Conservation (phyloP, 2,888 invertebrate species). For the Aleiodes testaceus region DNA sequence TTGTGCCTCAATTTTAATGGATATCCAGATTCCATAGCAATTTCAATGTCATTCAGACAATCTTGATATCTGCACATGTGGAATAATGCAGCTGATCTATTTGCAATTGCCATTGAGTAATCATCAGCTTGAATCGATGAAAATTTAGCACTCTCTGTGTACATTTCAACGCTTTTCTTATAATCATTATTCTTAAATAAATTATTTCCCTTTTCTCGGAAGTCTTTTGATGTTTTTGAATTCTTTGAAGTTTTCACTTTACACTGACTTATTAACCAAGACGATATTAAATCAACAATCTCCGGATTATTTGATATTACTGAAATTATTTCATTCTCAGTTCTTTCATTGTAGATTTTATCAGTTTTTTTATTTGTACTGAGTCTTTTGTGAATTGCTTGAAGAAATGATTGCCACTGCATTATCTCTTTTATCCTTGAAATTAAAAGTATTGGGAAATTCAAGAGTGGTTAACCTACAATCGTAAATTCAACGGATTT, state of each 20-base stretch:
- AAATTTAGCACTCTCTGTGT: constrained; percentile 78
- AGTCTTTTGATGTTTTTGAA: constrained; percentile 62
- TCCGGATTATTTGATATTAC: constrained; percentile 52
- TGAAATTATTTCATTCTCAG: constrained; percentile 58
- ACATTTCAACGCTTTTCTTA: constrained; percentile 76
- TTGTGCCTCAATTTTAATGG: constrained; percentile 79
- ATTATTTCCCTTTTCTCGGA: constrained; percentile 76
- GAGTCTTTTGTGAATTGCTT: constrained; percentile 46
- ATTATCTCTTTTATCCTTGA: constrained; percentile 40
- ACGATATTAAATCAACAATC: constrained; percentile 40
- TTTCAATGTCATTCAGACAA: constrained; percentile 78
- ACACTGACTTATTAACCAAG: constrained; percentile 67
- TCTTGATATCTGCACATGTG: constrained; percentile 78
- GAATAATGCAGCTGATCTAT: constrained; percentile 81
- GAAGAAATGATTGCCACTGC: constrained; percentile 56
- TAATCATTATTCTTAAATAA: constrained; percentile 76
- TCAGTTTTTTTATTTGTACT: constrained; percentile 11
- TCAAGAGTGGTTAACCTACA: neutral
- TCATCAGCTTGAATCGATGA: constrained; percentile 76
- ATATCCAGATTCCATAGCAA: constrained; percentile 78
- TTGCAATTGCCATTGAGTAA: constrained; percentile 79
- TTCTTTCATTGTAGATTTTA: constrained; percentile 47
- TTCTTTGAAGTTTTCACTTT: constrained; percentile 65
- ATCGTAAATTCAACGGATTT: neutral
- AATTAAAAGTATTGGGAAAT: neutral